These are phyloP conservation scores for Gallinago jamesoni DNA, from an alignment of 2,113 vertebrate species.

Conservation along the genomic window DNA sequence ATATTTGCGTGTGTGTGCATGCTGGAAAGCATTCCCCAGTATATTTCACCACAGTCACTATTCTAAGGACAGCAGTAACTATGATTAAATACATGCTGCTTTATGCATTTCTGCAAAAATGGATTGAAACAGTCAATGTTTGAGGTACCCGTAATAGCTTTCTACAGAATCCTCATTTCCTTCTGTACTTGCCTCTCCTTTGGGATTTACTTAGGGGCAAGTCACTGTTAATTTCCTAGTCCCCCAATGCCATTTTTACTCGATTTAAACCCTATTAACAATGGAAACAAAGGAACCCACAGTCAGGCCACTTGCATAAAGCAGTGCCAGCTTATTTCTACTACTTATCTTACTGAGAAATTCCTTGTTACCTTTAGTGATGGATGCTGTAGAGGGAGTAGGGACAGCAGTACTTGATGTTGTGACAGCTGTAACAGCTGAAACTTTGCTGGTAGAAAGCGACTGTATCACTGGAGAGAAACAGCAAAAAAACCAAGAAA, in stretches of 20 bases:
- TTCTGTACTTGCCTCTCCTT: background rate
- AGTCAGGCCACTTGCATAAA: background rate
- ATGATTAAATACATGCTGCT: background rate
- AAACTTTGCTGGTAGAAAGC: conserved; percentile 73
- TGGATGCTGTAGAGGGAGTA: conserved; percentile 43
- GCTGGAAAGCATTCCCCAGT: background rate
- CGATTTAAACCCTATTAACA: background rate
- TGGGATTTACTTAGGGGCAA: background rate
- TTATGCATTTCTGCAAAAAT: background rate
- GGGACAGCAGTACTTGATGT: conserved; percentile 44
- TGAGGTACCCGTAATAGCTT: background rate
- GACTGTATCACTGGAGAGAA: conserved; percentile 75
- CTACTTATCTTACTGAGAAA: background rate
- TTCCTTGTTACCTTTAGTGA: conserved; percentile 74
- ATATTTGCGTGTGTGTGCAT: no score
- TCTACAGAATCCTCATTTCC: background rate
- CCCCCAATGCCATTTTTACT: background rate
- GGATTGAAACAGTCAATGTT: background rate
- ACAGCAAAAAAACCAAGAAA: background rate
- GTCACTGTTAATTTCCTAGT: background rate
- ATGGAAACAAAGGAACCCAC: background rate
- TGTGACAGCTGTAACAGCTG: conserved; percentile 63
- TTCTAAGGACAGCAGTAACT: background rate
- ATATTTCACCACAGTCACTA: background rate
- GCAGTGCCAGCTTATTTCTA: background rate